Evolutionary conservation across 2,113 vertebrate genomes (phyloP), one percentile per base, ranked within the genome.

Genomic region (Alexandromys fortis): DNA sequence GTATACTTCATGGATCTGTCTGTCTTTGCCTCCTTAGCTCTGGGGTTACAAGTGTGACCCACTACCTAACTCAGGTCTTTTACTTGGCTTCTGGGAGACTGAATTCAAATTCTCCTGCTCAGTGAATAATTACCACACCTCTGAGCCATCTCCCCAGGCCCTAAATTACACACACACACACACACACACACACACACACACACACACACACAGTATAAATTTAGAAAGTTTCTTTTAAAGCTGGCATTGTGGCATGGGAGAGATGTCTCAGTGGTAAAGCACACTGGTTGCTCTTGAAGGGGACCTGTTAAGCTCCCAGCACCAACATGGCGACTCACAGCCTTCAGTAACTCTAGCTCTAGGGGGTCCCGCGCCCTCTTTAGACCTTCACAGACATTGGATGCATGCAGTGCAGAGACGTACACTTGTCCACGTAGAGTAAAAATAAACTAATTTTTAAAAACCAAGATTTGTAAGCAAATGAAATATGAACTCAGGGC

Each of bases 91-190:
- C 58, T 76, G 38, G 67, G 67, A 35, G 38, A 76, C 38, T 76
- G 38, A 76, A 76, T 5, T 47, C 75, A 16, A 5, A 77, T 70
- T 14, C 5, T 16, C 26, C 38, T 2, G 1, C 75, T 47, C 42
- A 14, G 75, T 4, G 13, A 26, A 0, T 11, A 47, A 30, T 26
- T 5, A 28, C 26, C 7, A 0, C 42, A 47, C 6, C 4, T 47
- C 42, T 47, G 75, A 30, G 13, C 45, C 75, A 45, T 30, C 38
- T 47, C 11, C 45, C 38, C 73, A 45, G 73, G 21, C 42, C 73
- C 42, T 76, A 45, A 42, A 45, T 45, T 16, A 30, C 26, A 67
- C 65, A 33, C 49, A 67, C 61, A 63, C 61, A 63, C 24, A 63
- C 61, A 63, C 61, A 63, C 61, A 63, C 61, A 61, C 61, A 63